Base-by-base conservation (phyloP, 64 coral and sea anemone species). In the Hydrozoanthus tunicans region DNA sequence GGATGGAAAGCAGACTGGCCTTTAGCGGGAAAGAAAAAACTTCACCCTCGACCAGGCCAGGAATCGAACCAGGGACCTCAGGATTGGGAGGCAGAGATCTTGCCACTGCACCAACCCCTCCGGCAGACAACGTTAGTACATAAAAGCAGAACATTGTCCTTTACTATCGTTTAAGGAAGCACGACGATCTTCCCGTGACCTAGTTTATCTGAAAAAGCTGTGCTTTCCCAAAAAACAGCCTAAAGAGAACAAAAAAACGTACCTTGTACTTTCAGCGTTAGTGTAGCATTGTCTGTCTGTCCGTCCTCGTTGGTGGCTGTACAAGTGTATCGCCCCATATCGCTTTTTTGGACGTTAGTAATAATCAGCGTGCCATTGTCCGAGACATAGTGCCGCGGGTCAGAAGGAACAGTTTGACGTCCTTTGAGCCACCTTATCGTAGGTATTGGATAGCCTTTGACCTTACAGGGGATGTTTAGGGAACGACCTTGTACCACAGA, bases 381-480 rank as follows among this genome's bases (percentile, higher is more conserved):
- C 23, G 84, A 73, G 55, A 88, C 70, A 11, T 58, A 56, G 20
- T 88, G 84, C 3, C 84, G 54, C 0, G 54, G 84, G 7, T 59
- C 84, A 27, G 6, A 61, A 14, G 84, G 84, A 17, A 88, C 13
- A 10, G 11, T 11, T 15, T 11, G 24, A 3, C 9, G 14, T 10
- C 84, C 68, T 59, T 88, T 88, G 23, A 27, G 73, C 84, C 84
- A 88, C 15, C 59, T 12, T 6, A 88, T 24, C 3, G 57, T 56
- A 75, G 84, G 84, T 13, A 88, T 13, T n/a, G 84, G 84, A 15
- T 88, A 88, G 58, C 84, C 84, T 70, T 88, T 88, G 56, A 88
- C 84, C 11, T 88, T 72, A 32, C 84, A 88, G 23, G 84, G 84
- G 68, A 88, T 10, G 11, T 88, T 55, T 75, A 73, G 69, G 69